phyloP scores from a whole-genome alignment of 1,140 invertebrate species.

The Cherax quadricarinatus region DNA sequence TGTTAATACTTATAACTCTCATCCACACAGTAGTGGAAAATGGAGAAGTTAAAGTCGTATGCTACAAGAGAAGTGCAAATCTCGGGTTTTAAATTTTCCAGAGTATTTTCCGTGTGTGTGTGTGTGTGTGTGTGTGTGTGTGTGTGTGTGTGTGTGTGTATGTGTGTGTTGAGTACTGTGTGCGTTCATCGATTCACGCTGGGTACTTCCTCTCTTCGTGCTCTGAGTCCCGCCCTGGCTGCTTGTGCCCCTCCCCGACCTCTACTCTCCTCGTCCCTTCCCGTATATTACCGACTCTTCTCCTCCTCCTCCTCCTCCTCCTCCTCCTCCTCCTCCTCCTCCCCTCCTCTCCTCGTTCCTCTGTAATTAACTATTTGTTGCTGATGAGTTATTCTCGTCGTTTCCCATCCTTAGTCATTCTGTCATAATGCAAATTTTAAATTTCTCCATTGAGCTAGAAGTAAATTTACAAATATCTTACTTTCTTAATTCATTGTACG shows the following conservation, averaged over 20 bases:
- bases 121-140: too few species aligned
- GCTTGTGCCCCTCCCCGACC: slow-evolving; percentile 1
- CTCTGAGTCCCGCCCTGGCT: neutral
- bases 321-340: neutral
- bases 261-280: neutral
- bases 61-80: too few species aligned
- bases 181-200: neutral
- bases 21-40: too few species aligned
- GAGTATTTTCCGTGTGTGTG: neutral
- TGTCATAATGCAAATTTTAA: too few species aligned
- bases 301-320: neutral
- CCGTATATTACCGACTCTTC: neutral
- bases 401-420: neutral
- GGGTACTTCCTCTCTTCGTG: slow-evolving; percentile 13
- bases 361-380: neutral
- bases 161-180: neutral
- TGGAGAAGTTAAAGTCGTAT: too few species aligned
- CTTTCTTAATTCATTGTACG: too few species aligned
- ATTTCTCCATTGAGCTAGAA: too few species aligned
- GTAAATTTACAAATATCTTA: too few species aligned
- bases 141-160: too few species aligned
- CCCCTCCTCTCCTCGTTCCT: slow-evolving; percentile 12
- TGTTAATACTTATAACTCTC: too few species aligned
- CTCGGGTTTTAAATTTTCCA: neutral
- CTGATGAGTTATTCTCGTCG: too few species aligned